Conservation (phyloP, 30 jellyfish, hydroid and myxozoan genomes). For the Hydra vulgaris region DNA sequence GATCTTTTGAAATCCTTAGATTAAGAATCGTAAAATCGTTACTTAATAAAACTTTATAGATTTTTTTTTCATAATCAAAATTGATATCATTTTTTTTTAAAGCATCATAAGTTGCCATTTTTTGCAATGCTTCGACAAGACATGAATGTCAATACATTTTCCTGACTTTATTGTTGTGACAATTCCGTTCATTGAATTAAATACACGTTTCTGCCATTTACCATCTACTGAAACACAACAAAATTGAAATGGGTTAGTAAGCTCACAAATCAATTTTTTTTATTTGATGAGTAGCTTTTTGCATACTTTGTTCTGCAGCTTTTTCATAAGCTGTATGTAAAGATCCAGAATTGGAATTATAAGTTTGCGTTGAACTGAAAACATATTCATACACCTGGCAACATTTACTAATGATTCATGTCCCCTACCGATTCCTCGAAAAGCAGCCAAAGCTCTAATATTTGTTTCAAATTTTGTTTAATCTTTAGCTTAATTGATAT, state of each 20-base stretch:
- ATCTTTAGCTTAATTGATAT: not conserved
- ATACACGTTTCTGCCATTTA: not conserved
- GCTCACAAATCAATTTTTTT: not conserved
- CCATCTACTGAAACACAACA: not conserved
- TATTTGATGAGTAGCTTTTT: not conserved
- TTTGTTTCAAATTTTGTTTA: not conserved
- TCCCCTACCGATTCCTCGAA: conserved; percentile 4
- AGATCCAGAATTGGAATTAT: not conserved
- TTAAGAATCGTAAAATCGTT: no score
- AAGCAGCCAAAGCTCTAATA: not conserved
- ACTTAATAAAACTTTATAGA: no score
- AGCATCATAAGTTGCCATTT: not conserved
- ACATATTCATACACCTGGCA: conserved; percentile 26
- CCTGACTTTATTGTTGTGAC: not conserved
- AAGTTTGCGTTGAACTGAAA: not conserved
- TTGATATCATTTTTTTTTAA: no score
- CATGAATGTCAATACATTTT: not conserved
- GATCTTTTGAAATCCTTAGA: no score
- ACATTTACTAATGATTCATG: conserved; percentile 19
- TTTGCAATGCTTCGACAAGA: not conserved
- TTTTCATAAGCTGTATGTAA: not conserved
- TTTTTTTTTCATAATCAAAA: not conserved
- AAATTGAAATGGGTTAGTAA: not conserved
- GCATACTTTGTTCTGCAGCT: not conserved
- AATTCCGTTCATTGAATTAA: not conserved